Evolutionary conservation across 2,797 vertebrate genomes (phyloP).

Genomic region (Myripristis jacobus): DNA sequence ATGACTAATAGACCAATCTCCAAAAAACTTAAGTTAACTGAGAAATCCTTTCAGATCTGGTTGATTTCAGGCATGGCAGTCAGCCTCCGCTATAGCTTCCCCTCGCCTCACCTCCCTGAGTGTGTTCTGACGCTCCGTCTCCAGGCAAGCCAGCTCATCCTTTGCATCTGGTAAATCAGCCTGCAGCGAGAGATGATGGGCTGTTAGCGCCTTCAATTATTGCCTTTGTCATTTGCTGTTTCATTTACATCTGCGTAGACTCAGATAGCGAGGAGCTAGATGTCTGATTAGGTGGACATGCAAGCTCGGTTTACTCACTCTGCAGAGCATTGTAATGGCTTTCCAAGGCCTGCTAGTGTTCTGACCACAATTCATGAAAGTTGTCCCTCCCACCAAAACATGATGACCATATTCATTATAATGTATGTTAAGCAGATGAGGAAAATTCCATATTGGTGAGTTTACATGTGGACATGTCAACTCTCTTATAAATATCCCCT

Average conservation of each 20-base stretch:
- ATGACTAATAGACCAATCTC: not conserved
- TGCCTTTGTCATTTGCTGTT: slow-evolving; percentile 28
- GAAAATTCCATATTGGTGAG: slow-evolving; percentile 6
- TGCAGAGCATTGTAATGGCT: not conserved
- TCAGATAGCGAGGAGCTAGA: not conserved
- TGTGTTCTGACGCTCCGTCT: slow-evolving; percentile 76
- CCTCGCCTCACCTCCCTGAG: slow-evolving; percentile 80
- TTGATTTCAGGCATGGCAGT: not conserved
- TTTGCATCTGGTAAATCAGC: slow-evolving; percentile 71
- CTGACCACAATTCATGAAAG: slow-evolving; percentile 16
- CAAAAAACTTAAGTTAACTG: no score
- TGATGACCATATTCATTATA: not conserved
- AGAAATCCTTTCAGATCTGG: not conserved
- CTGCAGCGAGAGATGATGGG: slow-evolving; percentile 60
- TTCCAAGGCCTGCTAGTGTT: not conserved
- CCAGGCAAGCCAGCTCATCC: slow-evolving; percentile 74
- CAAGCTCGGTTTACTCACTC: not conserved
- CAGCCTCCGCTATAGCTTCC: not conserved
- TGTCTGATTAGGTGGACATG: slow-evolving; percentile 2
- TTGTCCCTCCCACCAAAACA: not conserved
- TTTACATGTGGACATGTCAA: not conserved
- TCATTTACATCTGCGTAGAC: slow-evolving; percentile 29
- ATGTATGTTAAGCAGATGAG: not conserved
- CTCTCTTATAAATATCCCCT: not conserved
- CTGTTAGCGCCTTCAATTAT: slow-evolving; percentile 25